A percentile compares a stretch with the other conserved stretches of the same genome.
Conservation (phyloP, 2,797 vertebrate genomes). For the Poecilia picta region DNA sequence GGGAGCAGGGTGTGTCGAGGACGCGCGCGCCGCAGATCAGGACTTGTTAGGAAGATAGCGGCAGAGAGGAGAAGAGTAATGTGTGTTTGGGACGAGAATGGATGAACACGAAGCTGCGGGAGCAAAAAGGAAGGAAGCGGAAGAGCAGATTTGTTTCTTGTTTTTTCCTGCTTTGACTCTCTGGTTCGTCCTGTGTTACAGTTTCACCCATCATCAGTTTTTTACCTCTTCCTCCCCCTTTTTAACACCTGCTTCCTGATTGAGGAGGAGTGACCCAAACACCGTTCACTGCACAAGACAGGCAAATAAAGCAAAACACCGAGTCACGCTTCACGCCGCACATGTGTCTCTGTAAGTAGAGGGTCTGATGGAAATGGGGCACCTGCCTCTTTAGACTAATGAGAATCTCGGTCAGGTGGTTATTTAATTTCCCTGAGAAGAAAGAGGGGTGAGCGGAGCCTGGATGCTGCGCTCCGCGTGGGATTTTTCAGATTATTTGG, state of each 20-base stretch:
- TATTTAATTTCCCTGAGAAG: conserved; percentile 58
- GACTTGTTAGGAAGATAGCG: conserved; percentile 27
- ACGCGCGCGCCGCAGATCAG: conserved; percentile 20
- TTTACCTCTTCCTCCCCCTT: not conserved
- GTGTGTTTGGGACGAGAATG: conserved; percentile 31
- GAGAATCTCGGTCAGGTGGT: conserved; percentile 65
- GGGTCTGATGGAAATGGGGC: conserved; percentile 65
- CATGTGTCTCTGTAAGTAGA: conserved; percentile 31
- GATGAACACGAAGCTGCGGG: conserved; percentile 45
- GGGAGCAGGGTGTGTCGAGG: conserved; percentile 13
- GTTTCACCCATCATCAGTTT: not conserved
- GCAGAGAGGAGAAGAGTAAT: conserved; percentile 37
- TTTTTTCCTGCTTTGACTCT: conserved; percentile 21
- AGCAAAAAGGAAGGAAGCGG: conserved; percentile 24
- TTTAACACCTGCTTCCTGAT: conserved; percentile 32
- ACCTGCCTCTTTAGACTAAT: conserved; percentile 70
- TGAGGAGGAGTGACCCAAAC: conserved; percentile 44
- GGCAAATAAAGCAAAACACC: conserved; percentile 51
- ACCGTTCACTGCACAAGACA: conserved; percentile 26
- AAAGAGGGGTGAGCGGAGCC: conserved; percentile 36
- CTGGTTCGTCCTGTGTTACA: conserved; percentile 2
- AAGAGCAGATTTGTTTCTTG: not conserved
- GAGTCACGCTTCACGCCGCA: conserved; percentile 37
- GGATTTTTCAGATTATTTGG: conserved; percentile 43
- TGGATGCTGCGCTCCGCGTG: conserved; percentile 23